Evolutionary conservation across 2,113 vertebrate genomes (phyloP).

Genomic region (Neotragus pygmaeus): DNA sequence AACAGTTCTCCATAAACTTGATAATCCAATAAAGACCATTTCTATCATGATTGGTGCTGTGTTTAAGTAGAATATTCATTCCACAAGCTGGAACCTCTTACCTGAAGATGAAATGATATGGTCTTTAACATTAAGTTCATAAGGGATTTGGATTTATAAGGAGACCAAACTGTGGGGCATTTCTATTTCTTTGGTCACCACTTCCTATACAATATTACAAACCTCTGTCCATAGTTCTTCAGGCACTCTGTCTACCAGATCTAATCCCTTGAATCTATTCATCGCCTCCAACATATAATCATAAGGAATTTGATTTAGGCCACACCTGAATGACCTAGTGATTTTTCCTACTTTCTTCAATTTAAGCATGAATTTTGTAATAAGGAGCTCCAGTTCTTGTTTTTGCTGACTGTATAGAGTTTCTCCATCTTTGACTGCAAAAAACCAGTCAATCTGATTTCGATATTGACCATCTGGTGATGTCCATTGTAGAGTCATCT

Average conservation of each 20-base stretch:
- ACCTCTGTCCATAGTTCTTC: not conserved
- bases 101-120: not conserved
- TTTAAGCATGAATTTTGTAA: not conserved
- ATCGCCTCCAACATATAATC: not conserved
- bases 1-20: fast-evolving
- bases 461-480: not conserved
- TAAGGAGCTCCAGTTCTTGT: not conserved
- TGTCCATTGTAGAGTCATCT: not conserved
- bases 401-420: not conserved
- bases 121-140: not conserved
- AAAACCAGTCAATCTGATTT: not conserved
- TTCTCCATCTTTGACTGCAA: not conserved
- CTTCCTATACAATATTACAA: not conserved
- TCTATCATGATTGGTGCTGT: fast-evolving
- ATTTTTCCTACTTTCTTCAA: not conserved
- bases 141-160: not conserved
- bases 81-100: not conserved
- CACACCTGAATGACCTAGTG: not conserved
- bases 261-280: not conserved
- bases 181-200: not conserved
- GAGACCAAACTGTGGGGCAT: not conserved
- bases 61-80: fast-evolving
- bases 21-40: fast-evolving
- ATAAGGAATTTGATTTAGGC: not conserved
- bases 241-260: not conserved